These are phyloP conservation scores for Allophyes oxyacanthae DNA, from an alignment of 2,888 invertebrate genomes.

Conservation along the genomic window DNA sequence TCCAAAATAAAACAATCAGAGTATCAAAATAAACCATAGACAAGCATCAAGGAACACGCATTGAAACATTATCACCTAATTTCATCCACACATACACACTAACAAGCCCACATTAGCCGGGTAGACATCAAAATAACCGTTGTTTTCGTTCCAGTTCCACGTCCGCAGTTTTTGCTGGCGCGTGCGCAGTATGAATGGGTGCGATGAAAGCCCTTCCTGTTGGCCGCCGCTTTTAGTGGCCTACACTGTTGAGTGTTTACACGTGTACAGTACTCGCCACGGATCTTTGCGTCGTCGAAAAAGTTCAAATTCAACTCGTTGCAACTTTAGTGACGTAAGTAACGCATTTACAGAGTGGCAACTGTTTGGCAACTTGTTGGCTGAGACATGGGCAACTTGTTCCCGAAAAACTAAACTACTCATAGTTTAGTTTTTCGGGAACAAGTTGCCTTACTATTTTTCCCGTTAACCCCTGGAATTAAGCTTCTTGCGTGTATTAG, in stretches of 20 bases:
- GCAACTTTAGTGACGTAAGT: no score
- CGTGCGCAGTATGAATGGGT: constrained; percentile 39
- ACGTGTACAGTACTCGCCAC: not conserved
- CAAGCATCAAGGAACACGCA: not conserved
- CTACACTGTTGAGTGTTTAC: constrained; percentile 2
- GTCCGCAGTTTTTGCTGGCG: constrained; percentile 19
- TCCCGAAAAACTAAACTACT: no score
- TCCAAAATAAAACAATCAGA: constrained; percentile 1
- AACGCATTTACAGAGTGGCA: no score
- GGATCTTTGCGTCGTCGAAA: no score
- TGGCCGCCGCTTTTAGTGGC: constrained; percentile 12
- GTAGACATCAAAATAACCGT: constrained; percentile 19
- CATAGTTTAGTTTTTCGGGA: no score
- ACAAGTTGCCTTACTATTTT: no score
- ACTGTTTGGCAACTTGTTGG: not conserved
- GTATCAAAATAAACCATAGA: not conserved
- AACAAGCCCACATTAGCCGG: constrained; percentile 10
- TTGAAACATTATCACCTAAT: constrained; percentile 26
- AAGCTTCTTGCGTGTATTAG: no score
- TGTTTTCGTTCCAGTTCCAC: constrained; percentile 26
- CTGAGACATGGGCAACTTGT: no score
- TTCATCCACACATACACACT: constrained; percentile 1
- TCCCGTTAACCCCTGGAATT: no score
- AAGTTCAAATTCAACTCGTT: no score
- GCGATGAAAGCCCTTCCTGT: constrained; percentile 61